phyloP scores from a whole-genome alignment of 2,888 invertebrate species.

The Meliscaeva auricollis region DNA sequence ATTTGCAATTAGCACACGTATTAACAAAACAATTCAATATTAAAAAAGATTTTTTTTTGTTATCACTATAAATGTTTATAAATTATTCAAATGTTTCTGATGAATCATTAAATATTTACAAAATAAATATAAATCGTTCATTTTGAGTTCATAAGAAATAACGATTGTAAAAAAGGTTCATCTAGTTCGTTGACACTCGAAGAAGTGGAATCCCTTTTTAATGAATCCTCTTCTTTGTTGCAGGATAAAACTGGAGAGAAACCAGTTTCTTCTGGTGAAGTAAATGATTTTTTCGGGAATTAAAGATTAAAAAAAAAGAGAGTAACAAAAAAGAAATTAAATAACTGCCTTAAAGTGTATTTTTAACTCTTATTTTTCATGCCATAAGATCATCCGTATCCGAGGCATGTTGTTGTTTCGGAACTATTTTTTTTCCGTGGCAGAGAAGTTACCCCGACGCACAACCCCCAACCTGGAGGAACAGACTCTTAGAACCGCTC shows the following conservation, averaged over 20 bases:
- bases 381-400: too few species aligned
- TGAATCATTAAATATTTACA: background rate
- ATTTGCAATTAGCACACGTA: too few species aligned
- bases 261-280: conserved; percentile 14
- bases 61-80: background rate
- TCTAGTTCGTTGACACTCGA: conserved; percentile 5
- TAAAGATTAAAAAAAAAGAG: background rate
- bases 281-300: background rate
- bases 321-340: background rate
- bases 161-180: background rate
- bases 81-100: background rate
- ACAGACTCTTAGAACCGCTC: too few species aligned
- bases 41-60: background rate
- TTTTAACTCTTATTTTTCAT: background rate
- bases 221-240: background rate
- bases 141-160: too few species aligned
- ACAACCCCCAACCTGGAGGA: too few species aligned
- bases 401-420: too few species aligned
- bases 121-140: too few species aligned
- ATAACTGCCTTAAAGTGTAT: background rate
- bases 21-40: too few species aligned
- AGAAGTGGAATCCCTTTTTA: background rate
- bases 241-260: background rate
- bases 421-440: too few species aligned
- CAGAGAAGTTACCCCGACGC: too few species aligned